phyloP scores from a whole-genome alignment of 2,888 invertebrate genomes.

The Apoderus coryli region DNA sequence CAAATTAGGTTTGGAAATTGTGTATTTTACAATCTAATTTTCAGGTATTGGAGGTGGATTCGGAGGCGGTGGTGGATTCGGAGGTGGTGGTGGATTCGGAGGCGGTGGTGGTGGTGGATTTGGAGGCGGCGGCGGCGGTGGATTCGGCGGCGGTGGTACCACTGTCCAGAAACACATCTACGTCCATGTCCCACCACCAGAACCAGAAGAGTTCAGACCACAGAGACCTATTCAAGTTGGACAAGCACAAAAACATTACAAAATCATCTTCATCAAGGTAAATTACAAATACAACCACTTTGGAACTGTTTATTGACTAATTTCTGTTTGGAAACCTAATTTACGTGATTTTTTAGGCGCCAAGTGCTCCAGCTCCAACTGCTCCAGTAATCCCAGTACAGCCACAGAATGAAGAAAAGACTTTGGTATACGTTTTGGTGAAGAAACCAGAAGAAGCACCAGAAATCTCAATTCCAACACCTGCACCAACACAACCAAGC shows the following conservation, averaged over 20 bases:
- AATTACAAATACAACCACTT: no score
- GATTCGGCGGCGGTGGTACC: slow-evolving; percentile 37
- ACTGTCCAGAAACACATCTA: slow-evolving; percentile 77
- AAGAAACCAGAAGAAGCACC: slow-evolving; percentile 82
- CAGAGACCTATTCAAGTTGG: slow-evolving; percentile 52
- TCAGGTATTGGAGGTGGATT: slow-evolving; percentile 20
- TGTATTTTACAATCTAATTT: not conserved
- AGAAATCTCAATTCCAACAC: slow-evolving; percentile 64
- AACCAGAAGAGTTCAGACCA: slow-evolving; percentile 57
- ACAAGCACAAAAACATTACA: slow-evolving; percentile 77
- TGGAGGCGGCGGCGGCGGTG: slow-evolving; percentile 36
- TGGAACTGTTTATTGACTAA: no score
- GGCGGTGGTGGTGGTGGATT: slow-evolving; percentile 19
- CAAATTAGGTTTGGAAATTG: not conserved
- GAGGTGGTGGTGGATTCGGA: slow-evolving; percentile 27
- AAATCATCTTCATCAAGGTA: slow-evolving; percentile 79
- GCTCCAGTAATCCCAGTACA: slow-evolving; percentile 69
- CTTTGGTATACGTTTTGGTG: slow-evolving; percentile 77
- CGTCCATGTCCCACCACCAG: slow-evolving; percentile 81
- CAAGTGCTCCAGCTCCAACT: slow-evolving; percentile 65
- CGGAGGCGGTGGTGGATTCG: slow-evolving; percentile 16
- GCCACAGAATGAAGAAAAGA: slow-evolving; percentile 79
- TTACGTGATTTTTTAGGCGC: slow-evolving; percentile 36
- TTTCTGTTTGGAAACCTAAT: slow-evolving; percentile 1
- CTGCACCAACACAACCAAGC: slow-evolving; percentile 70